Evolutionary conservation across 2,797 vertebrate genomes (phyloP).

Genomic region (Pipistrellus pygmaeus): DNA sequence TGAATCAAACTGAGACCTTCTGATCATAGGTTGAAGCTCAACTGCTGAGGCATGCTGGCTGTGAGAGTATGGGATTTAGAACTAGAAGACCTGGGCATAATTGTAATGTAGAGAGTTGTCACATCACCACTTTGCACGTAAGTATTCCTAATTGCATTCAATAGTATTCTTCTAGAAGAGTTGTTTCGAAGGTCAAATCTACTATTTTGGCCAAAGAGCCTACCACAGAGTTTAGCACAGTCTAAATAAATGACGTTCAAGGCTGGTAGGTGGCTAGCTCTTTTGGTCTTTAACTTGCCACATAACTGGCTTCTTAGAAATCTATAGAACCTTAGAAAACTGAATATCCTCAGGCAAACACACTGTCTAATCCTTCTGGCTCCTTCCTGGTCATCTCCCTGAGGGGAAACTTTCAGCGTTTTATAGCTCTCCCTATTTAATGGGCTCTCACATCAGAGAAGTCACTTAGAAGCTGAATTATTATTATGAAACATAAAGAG

Average conservation of each 20-base stretch:
- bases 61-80: not conserved
- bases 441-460: not conserved
- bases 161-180: not conserved
- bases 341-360: not conserved
- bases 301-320: not conserved
- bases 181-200: not conserved
- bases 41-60: no score
- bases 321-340: not conserved
- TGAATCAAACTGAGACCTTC: no score
- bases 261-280: not conserved
- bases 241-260: not conserved
- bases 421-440: conserved; percentile 28
- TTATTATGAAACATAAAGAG: conserved; percentile 67
- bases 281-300: not conserved
- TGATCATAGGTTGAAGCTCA: no score
- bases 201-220: not conserved
- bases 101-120: not conserved
- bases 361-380: not conserved
- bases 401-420: not conserved
- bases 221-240: not conserved
- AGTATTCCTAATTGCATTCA: not conserved
- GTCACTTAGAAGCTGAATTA: conserved; percentile 45
- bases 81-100: not conserved
- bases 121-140: not conserved
- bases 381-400: not conserved